Evolutionary conservation across 2,113 vertebrate species (phyloP), one percentile per base, ranked within the genome.

Genomic region (Panthera tigris): DNA sequence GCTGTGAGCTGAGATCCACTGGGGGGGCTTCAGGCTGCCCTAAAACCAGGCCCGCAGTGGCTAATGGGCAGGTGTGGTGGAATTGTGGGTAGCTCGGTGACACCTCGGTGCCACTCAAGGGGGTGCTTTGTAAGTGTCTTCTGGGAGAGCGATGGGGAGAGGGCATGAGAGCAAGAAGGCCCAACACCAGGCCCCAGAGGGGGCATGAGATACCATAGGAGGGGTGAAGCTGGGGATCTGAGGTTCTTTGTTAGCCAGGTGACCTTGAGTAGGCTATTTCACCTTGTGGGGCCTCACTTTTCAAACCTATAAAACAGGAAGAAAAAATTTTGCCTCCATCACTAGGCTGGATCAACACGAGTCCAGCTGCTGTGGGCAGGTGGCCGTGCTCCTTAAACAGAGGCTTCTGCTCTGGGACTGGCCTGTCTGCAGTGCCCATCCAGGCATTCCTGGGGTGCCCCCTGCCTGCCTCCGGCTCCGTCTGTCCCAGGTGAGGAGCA

Each of bases 31-130:
- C 31, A 9, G 18, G 85, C 76, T 71, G 50, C 50, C 57, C 61
- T 69, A 39, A 74, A 41, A 23, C 13, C 9, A 81, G 16, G 18
- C 36, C 52, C 1, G 0, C 0, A 9, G 61, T 0, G 0, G 13
- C 12, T n/a, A 33, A 4, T 10, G 8, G 15, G 48, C 15, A 14
- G 1, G 69, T 12, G 27, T 45, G n/a, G 33, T 27, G 55, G 15
- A 6, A 14, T 14, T 39, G 14, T 29, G 55, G 55, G 21, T 48
- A 55, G 39, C 3, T 84, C 0, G 7, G 29, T 41, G 79, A 61
- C 9, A 16, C 13, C 3, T 84, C 0, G 7, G 29, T 41, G 79
- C 71, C 9, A 16, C 13, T 31, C 5, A 1, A 18, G 39, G 18
- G 14, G 31, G 29, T 5, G 8, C 8, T 5, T 52, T 31, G 6